Evolutionary conservation across 92 coral and sea anemone species (phyloP).

Genomic region (Parazoanthus swiftii): DNA sequence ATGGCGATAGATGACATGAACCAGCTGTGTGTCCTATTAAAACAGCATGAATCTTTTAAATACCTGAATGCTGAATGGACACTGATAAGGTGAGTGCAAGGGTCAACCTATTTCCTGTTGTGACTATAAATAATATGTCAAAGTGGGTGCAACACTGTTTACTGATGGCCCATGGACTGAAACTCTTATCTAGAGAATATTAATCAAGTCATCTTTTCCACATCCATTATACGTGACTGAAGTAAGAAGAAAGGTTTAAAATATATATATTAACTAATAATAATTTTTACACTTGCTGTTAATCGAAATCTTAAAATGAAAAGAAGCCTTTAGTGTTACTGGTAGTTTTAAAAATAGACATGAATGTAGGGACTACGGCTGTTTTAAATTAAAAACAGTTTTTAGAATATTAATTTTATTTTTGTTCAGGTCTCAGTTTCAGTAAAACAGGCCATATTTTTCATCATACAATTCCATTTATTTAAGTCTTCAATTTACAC

Average conservation of each 20-base stretch:
- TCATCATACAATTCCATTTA: too few relatives aligned
- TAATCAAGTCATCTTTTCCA: not conserved
- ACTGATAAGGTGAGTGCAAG: constrained; percentile 10
- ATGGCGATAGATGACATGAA: constrained; percentile 1
- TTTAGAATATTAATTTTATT: too few relatives aligned
- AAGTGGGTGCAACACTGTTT: too few relatives aligned
- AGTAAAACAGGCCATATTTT: not conserved
- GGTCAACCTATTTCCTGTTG: not conserved
- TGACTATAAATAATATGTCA: not conserved
- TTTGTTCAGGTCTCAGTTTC: not conserved
- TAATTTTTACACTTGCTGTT: not conserved
- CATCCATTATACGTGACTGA: not conserved
- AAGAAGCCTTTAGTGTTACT: not conserved
- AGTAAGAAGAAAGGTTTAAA: not conserved
- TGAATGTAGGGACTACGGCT: too few relatives aligned
- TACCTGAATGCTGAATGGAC: not conserved
- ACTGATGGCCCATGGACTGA: not conserved
- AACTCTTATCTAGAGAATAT: not conserved
- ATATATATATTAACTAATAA: not conserved
- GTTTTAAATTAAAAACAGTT: too few relatives aligned
- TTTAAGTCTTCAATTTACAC: not conserved
- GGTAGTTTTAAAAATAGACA: too few relatives aligned
- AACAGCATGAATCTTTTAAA: not conserved
- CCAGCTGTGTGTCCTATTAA: not conserved
- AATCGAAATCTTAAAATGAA: not conserved